phyloP scores from a whole-genome alignment of 1,140 invertebrate genomes.

The Pentalonia nigronervosa region DNA sequence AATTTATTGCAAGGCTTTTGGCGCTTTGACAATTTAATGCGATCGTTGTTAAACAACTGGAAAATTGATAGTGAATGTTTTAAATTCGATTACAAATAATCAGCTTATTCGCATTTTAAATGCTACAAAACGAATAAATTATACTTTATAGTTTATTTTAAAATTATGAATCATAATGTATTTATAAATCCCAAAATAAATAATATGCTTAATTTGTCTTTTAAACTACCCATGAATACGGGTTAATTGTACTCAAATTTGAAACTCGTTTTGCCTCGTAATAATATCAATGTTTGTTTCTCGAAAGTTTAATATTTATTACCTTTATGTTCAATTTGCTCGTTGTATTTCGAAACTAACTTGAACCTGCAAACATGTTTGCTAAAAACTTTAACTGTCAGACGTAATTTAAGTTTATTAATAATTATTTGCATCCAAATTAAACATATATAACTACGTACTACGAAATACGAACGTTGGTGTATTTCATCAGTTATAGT shows the following conservation, averaged over 20 bases:
- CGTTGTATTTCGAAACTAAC: not conserved
- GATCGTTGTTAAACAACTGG: not conserved
- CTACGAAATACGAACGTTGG: not conserved
- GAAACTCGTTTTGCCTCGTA: not conserved
- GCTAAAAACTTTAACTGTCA: not conserved
- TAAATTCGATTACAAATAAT: constrained; percentile 4
- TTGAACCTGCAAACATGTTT: not conserved
- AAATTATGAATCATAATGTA: not conserved
- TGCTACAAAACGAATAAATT: not conserved
- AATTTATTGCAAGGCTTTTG: not conserved
- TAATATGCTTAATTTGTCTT: not conserved
- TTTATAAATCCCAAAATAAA: not conserved
- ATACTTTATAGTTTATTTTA: not conserved
- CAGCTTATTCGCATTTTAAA: not conserved
- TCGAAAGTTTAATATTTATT: constrained; percentile 20
- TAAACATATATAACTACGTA: not conserved
- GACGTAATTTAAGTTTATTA: not conserved
- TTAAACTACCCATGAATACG: not conserved
- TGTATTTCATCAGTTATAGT: not conserved
- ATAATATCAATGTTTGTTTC: constrained; percentile 9
- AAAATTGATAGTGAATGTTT: not conserved
- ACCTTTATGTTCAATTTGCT: not conserved
- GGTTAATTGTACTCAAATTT: not conserved
- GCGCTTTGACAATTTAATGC: not conserved
- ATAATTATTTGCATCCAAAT: not conserved